Base-by-base conservation (phyloP, 2,113 vertebrate genomes). In the Andinoacara biseriatus region DNA sequence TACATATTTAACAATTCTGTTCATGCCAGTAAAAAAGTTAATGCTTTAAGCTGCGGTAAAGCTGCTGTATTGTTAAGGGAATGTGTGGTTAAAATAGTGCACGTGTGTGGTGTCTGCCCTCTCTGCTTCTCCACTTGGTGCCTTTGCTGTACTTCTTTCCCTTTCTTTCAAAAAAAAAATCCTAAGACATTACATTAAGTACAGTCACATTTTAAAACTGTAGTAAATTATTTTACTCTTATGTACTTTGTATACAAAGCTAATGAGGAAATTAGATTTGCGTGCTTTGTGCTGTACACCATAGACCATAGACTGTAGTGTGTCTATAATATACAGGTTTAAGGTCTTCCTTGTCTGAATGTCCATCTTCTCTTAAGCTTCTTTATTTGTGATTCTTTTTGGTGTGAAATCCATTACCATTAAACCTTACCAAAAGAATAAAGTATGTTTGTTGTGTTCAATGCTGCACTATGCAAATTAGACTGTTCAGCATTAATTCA, bases 1-100 rank as follows among this genome's bases (percentile, higher is more conserved):
- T 67, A 5, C 58, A 31, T 56, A 59, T 49, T 20, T 40, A 67
- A 78, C n/a, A 22, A 4, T 76, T 62, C 7, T 40, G 9, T 76
- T 76, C 7, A 63, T 60, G 78, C 43, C 78, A 72, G 76, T 78
- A n/a, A 72, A 74, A 81, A 26, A 52, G 58, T 65, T 74, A 10
- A 15, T 31, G 35, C 78, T 84, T 89, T 46, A 77, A 78, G 24
- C 15, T 52, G 15, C 49, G 9, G 35, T 49, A 38, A 52, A 43
- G 20, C 62, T 69, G 4, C 20, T 79, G 14, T 22, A 3, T 22
- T 15, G 20, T 20, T 63, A 24, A 35, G 46, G 56, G 46, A 59
- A 58, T n/a, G 20, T 56, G 56, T 76, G 22, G n/a, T 65, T 38
- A 54, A 15, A 75, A n/a, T 11, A 20, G 31, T 79, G 65, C 35